Percentiles rank a stretch among this genome's conserved stretches.
These are phyloP conservation scores for Argynnis bischoffii DNA, from an alignment of 2,888 invertebrate species.

Conservation along the genomic window DNA sequence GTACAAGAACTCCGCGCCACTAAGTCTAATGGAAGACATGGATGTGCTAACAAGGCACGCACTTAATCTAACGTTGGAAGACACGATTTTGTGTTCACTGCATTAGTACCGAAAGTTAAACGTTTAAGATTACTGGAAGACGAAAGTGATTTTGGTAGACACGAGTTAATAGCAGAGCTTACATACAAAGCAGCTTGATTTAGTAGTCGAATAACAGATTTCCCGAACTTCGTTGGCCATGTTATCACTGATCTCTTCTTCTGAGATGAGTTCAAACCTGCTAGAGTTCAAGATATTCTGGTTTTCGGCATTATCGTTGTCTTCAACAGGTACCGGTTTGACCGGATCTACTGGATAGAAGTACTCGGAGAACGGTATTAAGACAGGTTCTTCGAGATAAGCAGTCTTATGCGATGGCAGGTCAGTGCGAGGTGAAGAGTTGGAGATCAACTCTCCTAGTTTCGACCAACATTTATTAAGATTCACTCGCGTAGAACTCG, in stretches of 20 bases:
- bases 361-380: conserved; percentile 70
- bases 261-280: conserved; percentile 68
- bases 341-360: conserved; percentile 71
- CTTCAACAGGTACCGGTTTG: conserved; percentile 68
- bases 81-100: conserved; percentile 81
- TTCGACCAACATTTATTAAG: conserved; percentile 85
- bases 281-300: conserved; percentile 70
- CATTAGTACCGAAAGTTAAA: conserved; percentile 60
- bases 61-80: conserved; percentile 77
- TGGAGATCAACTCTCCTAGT: conserved; percentile 82
- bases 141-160: conserved; percentile 41
- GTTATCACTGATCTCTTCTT: conserved; percentile 80
- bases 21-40: conserved; percentile 79
- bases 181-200: conserved; percentile 72
- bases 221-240: conserved; percentile 82
- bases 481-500: conserved; percentile 83
- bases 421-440: conserved; percentile 69
- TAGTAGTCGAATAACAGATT: conserved; percentile 73
- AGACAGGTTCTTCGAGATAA: conserved; percentile 69
- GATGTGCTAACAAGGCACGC: conserved; percentile 57
- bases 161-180: conserved; percentile 65
- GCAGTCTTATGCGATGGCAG: conserved; percentile 77
- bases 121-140: conserved; percentile 46
- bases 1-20: conserved; percentile 57
- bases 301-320: conserved; percentile 73